A percentile compares a stretch with the other conserved stretches of the same genome.
Evolutionary conservation across 2,113 vertebrate genomes (phyloP).

Genomic region (Cebus imitator): DNA sequence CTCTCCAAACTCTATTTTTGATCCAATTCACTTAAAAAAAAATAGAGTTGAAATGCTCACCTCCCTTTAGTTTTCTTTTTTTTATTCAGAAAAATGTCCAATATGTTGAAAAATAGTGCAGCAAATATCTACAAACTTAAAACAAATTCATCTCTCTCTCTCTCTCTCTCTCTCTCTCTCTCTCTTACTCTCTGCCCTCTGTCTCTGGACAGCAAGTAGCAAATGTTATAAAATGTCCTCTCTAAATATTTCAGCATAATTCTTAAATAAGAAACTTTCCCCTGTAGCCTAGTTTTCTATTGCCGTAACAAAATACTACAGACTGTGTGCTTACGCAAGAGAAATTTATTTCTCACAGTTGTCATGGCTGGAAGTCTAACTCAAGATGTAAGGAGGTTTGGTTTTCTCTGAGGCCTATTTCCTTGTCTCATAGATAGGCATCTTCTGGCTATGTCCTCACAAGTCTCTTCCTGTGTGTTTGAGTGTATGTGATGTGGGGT

Average conservation of each 20-base stretch:
- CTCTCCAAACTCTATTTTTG: not conserved
- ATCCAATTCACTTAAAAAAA: not conserved
- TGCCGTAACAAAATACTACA: not conserved
- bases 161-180: too few relatives aligned
- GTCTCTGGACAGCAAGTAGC: not conserved
- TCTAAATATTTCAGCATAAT: not conserved
- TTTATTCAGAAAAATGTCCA: not conserved
- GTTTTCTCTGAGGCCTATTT: not conserved
- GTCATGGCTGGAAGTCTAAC: not conserved
- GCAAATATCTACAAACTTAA: not conserved
- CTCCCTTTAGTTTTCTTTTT: not conserved
- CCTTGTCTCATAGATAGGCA: not conserved
- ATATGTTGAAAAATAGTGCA: not conserved
- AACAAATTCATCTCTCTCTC: not conserved
- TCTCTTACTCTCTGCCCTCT: too few relatives aligned
- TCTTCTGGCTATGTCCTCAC: not conserved
- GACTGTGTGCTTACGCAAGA: not conserved
- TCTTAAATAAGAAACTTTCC: not conserved
- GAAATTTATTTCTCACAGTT: not conserved
- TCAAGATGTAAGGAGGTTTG: too few relatives aligned
- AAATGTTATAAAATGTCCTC: not conserved
- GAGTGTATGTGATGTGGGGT: not conserved
- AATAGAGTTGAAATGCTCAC: not conserved
- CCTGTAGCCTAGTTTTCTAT: too few relatives aligned
- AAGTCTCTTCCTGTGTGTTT: too few relatives aligned